phyloP scores from a whole-genome alignment of 2,797 vertebrate species.

The Sandelia bainsii region DNA sequence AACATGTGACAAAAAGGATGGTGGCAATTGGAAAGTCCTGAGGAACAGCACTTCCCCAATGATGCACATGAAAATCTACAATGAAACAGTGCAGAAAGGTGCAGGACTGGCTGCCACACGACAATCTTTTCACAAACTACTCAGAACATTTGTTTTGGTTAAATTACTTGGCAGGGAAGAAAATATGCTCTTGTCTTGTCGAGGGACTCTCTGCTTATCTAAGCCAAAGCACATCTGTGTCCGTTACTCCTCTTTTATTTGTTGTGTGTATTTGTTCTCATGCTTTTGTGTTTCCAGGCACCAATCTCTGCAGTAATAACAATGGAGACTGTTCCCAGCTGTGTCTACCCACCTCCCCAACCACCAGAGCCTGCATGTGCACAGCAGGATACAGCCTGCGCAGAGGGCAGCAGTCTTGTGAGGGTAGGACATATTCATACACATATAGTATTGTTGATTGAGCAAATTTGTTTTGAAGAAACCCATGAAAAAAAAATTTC shows the following conservation, averaged over 20 bases:
- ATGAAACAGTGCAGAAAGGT: conserved; percentile 94
- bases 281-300: conserved; percentile 79
- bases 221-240: conserved; percentile 48
- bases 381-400: conserved; percentile 96
- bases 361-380: conserved; percentile 94
- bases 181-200: conserved; percentile 25
- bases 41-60: conserved; percentile 94
- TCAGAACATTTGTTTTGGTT: conserved; percentile 26
- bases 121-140: background rate
- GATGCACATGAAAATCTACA: conserved; percentile 99
- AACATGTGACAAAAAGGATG: conserved; percentile 93
- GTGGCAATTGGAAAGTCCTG: conserved; percentile 87
- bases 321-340: conserved; percentile 97
- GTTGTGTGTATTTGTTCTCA: conserved; percentile 56
- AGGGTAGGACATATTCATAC: conserved; percentile 87
- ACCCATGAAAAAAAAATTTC: background rate
- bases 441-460: background rate
- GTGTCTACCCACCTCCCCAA: conserved; percentile 93
- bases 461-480: background rate
- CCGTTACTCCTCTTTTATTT: conserved; percentile 60
- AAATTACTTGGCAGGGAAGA: conserved; percentile 2
- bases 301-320: conserved; percentile 92
- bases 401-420: conserved; percentile 93
- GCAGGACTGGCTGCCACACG: background rate
- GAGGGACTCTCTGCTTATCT: conserved; percentile 51